These are phyloP conservation scores for Pantherophis vulpinus DNA, from an alignment of 2,797 vertebrate genomes.

Conservation along the genomic window DNA sequence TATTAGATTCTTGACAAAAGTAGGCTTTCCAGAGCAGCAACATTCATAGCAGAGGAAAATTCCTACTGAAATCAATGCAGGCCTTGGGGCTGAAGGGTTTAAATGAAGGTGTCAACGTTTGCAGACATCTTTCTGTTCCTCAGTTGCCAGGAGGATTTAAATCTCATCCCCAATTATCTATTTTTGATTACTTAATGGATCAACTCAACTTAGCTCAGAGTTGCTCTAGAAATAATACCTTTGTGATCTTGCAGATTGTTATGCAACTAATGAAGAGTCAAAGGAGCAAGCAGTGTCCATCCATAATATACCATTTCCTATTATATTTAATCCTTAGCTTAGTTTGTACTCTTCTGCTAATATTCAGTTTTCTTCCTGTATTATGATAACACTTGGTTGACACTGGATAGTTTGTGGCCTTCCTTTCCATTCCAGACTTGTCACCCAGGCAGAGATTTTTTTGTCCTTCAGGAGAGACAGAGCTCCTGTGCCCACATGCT, in stretches of 20 bases:
- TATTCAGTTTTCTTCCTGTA: background rate
- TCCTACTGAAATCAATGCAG: background rate
- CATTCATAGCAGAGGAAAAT: background rate
- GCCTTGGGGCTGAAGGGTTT: background rate
- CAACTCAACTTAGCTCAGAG: background rate
- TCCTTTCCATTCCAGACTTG: background rate
- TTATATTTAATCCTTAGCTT: background rate
- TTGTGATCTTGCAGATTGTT: background rate
- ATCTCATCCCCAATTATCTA: background rate
- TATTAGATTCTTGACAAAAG: background rate
- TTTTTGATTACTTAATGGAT: background rate
- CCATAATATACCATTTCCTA: background rate
- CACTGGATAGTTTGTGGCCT: background rate
- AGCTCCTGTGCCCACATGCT: background rate
- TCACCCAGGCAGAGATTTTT: background rate
- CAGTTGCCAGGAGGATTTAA: no score
- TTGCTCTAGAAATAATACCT: background rate
- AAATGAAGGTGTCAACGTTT: background rate
- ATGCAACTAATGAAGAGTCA: background rate
- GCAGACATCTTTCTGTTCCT: no score
- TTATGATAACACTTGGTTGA: background rate
- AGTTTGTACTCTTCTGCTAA: background rate
- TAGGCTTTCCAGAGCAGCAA: background rate
- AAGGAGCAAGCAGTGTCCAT: background rate
- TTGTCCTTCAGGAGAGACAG: background rate